Evolutionary conservation across 2,113 vertebrate genomes (phyloP).

Genomic region (Oncorhynchus keta): DNA sequence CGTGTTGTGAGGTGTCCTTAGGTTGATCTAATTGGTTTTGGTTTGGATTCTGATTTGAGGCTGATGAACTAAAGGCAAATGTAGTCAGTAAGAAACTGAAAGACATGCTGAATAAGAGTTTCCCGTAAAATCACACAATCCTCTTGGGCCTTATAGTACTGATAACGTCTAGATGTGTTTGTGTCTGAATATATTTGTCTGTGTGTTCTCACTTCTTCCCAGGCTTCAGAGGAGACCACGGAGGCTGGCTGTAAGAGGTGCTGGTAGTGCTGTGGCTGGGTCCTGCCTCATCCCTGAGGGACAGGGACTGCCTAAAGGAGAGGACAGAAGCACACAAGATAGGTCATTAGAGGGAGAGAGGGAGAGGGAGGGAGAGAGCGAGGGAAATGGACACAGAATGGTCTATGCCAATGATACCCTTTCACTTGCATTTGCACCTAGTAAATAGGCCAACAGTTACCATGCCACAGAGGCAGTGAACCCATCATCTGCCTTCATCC

Average conservation of each 20-base stretch:
- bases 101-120: not conserved
- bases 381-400: not conserved
- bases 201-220: not conserved
- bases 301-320: not conserved
- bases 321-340: not conserved
- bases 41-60: not conserved
- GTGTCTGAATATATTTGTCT: not conserved
- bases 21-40: not conserved
- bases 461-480: not conserved
- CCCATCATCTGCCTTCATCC: not conserved
- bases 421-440: not conserved
- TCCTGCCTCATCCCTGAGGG: not conserved
- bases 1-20: not conserved
- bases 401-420: not conserved
- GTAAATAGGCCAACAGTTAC: not conserved
- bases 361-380: not conserved
- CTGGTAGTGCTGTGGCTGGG: not conserved
- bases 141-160: not conserved
- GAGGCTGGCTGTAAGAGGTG: not conserved
- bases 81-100: not conserved
- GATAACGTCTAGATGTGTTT: not conserved
- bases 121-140: not conserved
- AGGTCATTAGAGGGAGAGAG: not conserved
- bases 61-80: not conserved
- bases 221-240: not conserved